Evolutionary conservation across 2,888 invertebrate species (phyloP).

Genomic region (Clanis bilineata): DNA sequence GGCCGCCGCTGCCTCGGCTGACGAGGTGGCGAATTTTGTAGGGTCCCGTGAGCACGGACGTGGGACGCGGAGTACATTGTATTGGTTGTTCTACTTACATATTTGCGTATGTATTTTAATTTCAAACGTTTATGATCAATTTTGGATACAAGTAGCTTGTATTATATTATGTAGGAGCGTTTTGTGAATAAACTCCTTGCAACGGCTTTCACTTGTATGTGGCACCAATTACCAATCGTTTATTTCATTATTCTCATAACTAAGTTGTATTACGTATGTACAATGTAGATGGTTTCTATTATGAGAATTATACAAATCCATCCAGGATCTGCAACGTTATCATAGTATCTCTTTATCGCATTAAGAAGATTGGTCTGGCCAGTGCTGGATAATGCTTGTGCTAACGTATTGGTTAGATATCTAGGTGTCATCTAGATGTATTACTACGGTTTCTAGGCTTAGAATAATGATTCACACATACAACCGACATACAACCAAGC

Average conservation of each 20-base stretch:
- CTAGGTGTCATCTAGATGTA: not conserved
- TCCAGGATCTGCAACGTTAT: not conserved
- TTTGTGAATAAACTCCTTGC: too few relatives aligned
- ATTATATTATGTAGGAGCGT: too few relatives aligned
- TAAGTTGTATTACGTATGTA: not conserved
- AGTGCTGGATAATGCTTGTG: not conserved
- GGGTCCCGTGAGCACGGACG: constrained; percentile 36
- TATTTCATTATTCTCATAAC: not conserved
- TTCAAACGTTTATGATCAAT: too few relatives aligned
- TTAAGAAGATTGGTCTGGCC: not conserved
- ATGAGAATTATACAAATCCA: not conserved
- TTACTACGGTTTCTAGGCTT: not conserved
- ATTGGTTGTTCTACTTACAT: not conserved
- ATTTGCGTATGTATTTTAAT: not conserved
- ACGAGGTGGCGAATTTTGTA: constrained; percentile 65
- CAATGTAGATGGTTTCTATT: not conserved
- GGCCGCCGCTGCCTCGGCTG: constrained; percentile 63
- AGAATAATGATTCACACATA: not conserved
- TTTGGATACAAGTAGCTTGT: too few relatives aligned
- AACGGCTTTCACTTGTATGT: too few relatives aligned
- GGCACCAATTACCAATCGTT: too few relatives aligned
- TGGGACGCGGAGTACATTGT: not conserved
- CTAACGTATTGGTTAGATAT: not conserved
- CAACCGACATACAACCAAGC: too few relatives aligned
- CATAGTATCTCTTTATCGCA: not conserved